A percentile compares a stretch with the other conserved stretches of the same genome.
Evolutionary conservation across 2,113 vertebrate genomes (phyloP).

Genomic region (Melanerpes aurifrons): DNA sequence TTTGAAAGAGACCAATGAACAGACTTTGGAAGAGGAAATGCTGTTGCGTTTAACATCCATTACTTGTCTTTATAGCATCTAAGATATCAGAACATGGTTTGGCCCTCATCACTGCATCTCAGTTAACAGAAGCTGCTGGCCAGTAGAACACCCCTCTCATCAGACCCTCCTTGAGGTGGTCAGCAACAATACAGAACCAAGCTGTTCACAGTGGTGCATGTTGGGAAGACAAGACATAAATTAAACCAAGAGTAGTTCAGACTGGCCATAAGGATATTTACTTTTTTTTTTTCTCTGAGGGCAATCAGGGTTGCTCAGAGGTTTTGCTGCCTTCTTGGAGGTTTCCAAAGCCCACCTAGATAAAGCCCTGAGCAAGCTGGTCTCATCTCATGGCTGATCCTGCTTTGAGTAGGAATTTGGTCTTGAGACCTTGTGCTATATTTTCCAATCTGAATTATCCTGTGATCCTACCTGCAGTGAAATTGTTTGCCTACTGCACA

Average conservation of each 20-base stretch:
- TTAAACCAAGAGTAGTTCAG: background rate
- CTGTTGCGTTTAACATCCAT: background rate
- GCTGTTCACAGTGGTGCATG: background rate
- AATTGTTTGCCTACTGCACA: background rate
- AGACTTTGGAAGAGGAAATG: background rate
- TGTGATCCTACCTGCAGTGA: background rate
- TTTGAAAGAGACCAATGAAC: background rate
- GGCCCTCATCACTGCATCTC: background rate
- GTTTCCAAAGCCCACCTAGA: background rate
- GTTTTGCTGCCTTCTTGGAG: background rate
- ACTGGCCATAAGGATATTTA: background rate
- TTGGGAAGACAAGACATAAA: background rate
- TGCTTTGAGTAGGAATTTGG: background rate
- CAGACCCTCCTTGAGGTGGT: too few relatives aligned
- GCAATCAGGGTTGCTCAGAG: background rate
- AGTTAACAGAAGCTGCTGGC: background rate
- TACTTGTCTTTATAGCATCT: background rate
- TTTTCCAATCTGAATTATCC: background rate
- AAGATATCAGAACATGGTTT: background rate
- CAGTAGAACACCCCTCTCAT: background rate
- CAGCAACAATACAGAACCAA: background rate
- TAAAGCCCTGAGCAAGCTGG: background rate
- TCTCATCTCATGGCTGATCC: background rate
- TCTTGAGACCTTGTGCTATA: background rate
- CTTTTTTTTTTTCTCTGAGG: too few relatives aligned